Evolutionary conservation across 2,113 vertebrate genomes (phyloP).

Genomic region (Astur gentilis): DNA sequence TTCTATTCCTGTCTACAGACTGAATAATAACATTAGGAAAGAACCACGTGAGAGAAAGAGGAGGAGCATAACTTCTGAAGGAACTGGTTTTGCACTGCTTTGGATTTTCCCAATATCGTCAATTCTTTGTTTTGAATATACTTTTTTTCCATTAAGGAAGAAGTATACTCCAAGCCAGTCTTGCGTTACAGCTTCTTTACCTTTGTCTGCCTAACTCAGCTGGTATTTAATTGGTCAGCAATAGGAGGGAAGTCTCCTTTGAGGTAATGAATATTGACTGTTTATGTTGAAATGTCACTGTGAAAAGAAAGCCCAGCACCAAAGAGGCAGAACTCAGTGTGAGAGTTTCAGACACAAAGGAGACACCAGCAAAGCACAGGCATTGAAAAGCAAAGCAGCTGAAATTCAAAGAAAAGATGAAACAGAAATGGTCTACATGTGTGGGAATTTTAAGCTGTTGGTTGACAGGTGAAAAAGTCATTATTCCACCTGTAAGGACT

Average conservation of each 20-base stretch:
- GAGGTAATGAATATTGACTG: constrained; percentile 93
- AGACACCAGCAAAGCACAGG: constrained; percentile 81
- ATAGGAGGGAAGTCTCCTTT: constrained; percentile 89
- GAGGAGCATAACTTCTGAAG: neutral
- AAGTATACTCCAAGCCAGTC: constrained; percentile 47
- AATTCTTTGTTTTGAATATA: constrained; percentile 64
- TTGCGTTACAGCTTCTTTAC: constrained; percentile 66
- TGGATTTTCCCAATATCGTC: neutral
- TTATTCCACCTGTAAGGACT: constrained; percentile 73
- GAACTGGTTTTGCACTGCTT: constrained; percentile 20
- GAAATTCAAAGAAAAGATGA: constrained; percentile 76
- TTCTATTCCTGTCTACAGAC: neutral
- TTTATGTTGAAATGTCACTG: constrained; percentile 91
- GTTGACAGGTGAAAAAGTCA: constrained; percentile 76
- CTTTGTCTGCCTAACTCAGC: constrained; percentile 83
- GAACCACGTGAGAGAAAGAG: neutral
- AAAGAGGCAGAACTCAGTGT: constrained; percentile 86
- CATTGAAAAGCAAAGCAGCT: constrained; percentile 77
- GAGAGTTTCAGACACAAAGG: constrained; percentile 87
- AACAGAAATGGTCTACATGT: constrained; percentile 73
- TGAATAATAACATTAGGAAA: neutral
- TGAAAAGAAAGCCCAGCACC: constrained; percentile 88
- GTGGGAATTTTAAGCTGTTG: constrained; percentile 78
- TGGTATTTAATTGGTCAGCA: constrained; percentile 96
- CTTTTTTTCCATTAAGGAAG: constrained; percentile 39